A percentile compares a stretch with the other conserved stretches of the same genome.
Conservation (phyloP, 2,888 invertebrate species). For the Caenorhabditis sp. region DNA sequence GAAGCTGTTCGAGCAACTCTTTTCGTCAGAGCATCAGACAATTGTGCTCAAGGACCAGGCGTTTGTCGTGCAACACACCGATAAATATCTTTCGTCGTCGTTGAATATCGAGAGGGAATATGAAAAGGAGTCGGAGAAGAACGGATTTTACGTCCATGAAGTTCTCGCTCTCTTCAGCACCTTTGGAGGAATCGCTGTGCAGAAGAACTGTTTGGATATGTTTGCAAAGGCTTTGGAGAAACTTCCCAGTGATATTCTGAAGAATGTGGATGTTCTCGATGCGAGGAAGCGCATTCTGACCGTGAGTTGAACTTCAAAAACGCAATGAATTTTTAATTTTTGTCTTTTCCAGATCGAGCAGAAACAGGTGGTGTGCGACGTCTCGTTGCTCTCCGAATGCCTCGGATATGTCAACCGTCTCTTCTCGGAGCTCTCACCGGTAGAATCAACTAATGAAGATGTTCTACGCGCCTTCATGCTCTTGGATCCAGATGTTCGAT, state of each 20-base stretch:
- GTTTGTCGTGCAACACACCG: slow-evolving; percentile 25
- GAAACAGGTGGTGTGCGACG: slow-evolving; percentile 20
- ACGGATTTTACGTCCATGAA: neutral
- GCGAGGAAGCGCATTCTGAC: neutral
- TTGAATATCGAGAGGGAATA: slow-evolving; percentile 19
- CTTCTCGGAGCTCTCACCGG: neutral
- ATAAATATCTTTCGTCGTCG: slow-evolving; percentile 23
- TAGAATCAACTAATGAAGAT: neutral
- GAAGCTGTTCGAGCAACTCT: slow-evolving; percentile 16
- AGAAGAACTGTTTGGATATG: slow-evolving; percentile 26
- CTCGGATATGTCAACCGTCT: slow-evolving; percentile 37
- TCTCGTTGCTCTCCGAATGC: slow-evolving; percentile 25
- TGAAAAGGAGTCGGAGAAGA: neutral
- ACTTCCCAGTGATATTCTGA: slow-evolving; percentile 15
- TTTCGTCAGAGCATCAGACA: neutral
- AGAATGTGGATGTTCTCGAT: slow-evolving; percentile 19
- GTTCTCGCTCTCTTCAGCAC: slow-evolving; percentile 21
- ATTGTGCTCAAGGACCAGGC: neutral
- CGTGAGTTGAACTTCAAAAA: too few species aligned
- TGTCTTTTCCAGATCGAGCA: slow-evolving; percentile 20
- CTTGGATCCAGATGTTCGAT: neutral
- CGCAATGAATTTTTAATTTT: too few species aligned
- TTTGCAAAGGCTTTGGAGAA: slow-evolving; percentile 9
- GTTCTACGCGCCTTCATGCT: slow-evolving; percentile 29
- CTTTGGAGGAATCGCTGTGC: slow-evolving; percentile 25